phyloP scores from a whole-genome alignment of 1,140 invertebrate species.

The Gryon sp. region DNA sequence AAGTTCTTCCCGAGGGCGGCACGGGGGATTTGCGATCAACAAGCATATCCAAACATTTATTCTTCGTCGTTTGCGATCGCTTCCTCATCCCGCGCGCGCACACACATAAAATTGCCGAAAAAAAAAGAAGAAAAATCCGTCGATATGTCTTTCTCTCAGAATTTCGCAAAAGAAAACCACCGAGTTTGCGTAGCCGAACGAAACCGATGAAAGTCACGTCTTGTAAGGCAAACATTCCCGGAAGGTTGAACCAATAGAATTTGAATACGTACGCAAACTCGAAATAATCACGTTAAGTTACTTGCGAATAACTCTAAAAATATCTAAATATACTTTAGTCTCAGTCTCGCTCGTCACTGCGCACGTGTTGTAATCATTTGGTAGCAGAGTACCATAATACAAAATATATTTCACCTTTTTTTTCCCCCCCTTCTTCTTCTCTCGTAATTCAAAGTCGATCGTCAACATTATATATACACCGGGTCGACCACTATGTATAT shows the following conservation, averaged over 20 bases:
- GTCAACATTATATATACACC: conserved; percentile 14
- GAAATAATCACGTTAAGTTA: conserved; percentile 37
- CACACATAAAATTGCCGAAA: too few relatives aligned
- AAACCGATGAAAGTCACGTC: conserved; percentile 20
- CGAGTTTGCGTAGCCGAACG: conserved; percentile 11
- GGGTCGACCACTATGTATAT: conserved; percentile 9
- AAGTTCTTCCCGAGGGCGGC: neutral
- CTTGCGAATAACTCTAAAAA: conserved; percentile 29
- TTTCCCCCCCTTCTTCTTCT: neutral
- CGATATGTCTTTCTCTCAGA: neutral
- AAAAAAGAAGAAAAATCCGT: neutral
- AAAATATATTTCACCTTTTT: conserved; percentile 44
- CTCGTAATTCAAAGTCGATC: conserved; percentile 25
- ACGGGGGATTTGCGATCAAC: neutral
- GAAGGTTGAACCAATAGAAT: conserved; percentile 40
- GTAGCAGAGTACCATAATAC: conserved; percentile 42
- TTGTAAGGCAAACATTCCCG: conserved; percentile 19
- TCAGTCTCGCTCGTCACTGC: conserved; percentile 56
- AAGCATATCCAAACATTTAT: neutral
- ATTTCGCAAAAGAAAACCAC: conserved; percentile 4
- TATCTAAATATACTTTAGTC: conserved; percentile 51
- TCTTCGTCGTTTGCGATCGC: neutral
- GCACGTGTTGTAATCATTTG: conserved; percentile 48
- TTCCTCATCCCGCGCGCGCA: neutral
- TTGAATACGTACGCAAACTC: conserved; percentile 41